These are phyloP conservation scores for Euwallacea similis DNA, from an alignment of 1,140 invertebrate genomes.

Conservation along the genomic window DNA sequence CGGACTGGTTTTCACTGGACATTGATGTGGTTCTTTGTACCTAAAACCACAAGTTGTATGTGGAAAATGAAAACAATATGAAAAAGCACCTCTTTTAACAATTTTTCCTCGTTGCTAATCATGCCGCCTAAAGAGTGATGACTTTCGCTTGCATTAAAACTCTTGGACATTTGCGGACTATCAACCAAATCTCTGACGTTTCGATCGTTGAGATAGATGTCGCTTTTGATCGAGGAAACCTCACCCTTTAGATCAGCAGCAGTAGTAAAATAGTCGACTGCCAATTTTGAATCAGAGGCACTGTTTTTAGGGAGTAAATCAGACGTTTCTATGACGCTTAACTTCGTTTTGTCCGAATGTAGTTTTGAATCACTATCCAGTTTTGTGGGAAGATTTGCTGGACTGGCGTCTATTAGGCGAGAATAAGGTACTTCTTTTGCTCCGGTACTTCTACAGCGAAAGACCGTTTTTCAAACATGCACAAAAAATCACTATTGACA, in stretches of 20 bases:
- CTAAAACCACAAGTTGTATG: neutral
- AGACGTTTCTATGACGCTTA: constrained; percentile 58
- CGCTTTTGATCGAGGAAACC: constrained; percentile 20
- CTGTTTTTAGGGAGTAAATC: constrained; percentile 65
- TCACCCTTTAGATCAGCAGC: constrained; percentile 33
- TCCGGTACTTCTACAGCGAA: constrained; percentile 51
- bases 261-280: constrained; percentile 62
- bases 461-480: constrained; percentile 6
- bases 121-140: constrained; percentile 57
- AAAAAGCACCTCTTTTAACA: constrained; percentile 54
- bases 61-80: neutral
- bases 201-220: neutral
- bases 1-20: constrained; percentile 86
- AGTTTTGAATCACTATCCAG: constrained; percentile 79
- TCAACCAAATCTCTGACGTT: constrained; percentile 22
- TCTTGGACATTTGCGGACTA: constrained; percentile 30
- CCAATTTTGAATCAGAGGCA: constrained; percentile 79
- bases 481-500: too few species aligned
- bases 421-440: constrained; percentile 77
- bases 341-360: constrained; percentile 67
- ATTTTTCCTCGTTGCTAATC: constrained; percentile 55
- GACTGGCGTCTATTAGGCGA: constrained; percentile 69
- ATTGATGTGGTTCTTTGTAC: constrained; percentile 81
- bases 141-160: constrained; percentile 56
- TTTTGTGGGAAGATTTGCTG: constrained; percentile 62